Percentiles rank a stretch among this genome's conserved stretches.
These are phyloP conservation scores for Pagetopsis macropterus DNA, from an alignment of 2,797 vertebrate species.

Conservation along the genomic window DNA sequence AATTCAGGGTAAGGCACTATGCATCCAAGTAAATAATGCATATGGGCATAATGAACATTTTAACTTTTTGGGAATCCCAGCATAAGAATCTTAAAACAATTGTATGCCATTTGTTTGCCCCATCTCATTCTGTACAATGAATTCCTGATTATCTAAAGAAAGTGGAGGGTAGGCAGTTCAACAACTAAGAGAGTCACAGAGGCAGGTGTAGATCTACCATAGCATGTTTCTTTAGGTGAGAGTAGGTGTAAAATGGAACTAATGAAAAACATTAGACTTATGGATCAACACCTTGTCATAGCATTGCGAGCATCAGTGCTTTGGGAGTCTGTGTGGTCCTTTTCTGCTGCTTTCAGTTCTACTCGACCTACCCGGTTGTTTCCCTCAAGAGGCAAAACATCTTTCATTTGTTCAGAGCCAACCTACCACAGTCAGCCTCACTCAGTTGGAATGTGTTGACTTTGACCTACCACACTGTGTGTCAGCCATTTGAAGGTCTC, in stretches of 20 bases:
- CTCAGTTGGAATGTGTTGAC: conserved; percentile 14
- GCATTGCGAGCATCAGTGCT: conserved; percentile 3
- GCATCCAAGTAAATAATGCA: no score
- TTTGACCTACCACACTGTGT: conserved; percentile 49
- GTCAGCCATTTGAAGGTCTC: conserved; percentile 18
- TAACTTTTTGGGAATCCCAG: no score
- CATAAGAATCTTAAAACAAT: no score
- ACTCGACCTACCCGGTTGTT: conserved; percentile 41
- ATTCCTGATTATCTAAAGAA: background rate
- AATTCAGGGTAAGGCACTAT: no score
- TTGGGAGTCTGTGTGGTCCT: conserved; percentile 62
- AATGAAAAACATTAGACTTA: conserved; percentile 1
- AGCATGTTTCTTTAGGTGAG: background rate
- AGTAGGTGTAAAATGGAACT: conserved; percentile 1
- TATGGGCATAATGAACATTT: no score
- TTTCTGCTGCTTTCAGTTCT: conserved; percentile 21
- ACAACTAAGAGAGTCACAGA: background rate
- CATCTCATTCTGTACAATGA: background rate
- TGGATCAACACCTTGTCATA: conserved; percentile 6
- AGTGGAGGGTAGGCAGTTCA: background rate
- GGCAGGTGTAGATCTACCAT: background rate
- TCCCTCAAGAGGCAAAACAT: conserved; percentile 25
- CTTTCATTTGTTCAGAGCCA: conserved; percentile 30
- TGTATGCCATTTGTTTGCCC: no score
- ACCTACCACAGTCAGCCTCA: conserved; percentile 63